Conservation (phyloP, 2,888 invertebrate genomes). For the Branchellion lobata region DNA sequence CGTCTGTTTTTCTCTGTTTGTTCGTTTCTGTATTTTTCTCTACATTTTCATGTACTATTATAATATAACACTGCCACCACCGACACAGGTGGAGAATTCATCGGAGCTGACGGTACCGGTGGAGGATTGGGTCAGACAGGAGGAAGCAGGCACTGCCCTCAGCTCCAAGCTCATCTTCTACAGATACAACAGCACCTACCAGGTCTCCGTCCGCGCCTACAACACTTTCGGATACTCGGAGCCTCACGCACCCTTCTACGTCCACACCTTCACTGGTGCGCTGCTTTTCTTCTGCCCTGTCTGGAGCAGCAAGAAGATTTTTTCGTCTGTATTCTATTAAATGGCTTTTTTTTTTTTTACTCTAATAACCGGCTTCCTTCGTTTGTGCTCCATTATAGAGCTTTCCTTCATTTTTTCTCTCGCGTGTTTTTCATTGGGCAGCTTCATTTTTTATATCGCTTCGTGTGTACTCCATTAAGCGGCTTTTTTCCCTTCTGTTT, state of each 20-base stretch:
- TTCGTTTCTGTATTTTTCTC: background rate
- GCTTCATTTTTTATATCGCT: too few species aligned
- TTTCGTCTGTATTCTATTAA: too few species aligned
- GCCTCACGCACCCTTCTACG: background rate
- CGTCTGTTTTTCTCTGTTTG: background rate
- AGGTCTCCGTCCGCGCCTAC: background rate
- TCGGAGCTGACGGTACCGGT: background rate
- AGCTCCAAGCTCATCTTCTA: background rate
- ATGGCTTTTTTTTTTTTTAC: too few species aligned
- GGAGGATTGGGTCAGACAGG: background rate
- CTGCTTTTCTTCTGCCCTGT: too few species aligned
- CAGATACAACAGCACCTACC: background rate
- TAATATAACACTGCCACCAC: too few species aligned
- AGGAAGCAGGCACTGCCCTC: background rate
- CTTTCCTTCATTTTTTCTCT: too few species aligned
- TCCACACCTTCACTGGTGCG: background rate
- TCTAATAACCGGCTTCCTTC: too few species aligned
- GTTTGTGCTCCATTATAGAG: too few species aligned
- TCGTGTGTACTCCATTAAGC: too few species aligned
- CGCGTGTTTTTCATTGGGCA: too few species aligned
- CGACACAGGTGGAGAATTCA: background rate
- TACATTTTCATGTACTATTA: background rate
- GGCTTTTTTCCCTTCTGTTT: too few species aligned
- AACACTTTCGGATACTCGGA: background rate
- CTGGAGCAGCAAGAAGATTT: too few species aligned